These are phyloP conservation scores for Drosophila mauritiana DNA, from an alignment of 1,140 invertebrate species.

Conservation along the genomic window DNA sequence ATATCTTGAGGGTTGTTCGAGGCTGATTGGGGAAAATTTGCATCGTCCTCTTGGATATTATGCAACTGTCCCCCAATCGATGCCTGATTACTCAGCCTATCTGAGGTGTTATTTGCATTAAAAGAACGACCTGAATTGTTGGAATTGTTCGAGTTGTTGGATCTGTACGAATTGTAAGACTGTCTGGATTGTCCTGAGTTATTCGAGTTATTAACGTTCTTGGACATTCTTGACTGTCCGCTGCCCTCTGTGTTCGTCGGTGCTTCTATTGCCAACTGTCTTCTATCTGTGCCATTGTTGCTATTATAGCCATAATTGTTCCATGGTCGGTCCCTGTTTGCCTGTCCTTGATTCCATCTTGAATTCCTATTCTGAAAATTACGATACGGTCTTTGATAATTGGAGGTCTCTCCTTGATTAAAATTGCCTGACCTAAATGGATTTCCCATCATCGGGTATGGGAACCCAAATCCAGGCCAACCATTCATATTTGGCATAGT, in stretches of 20 bases:
- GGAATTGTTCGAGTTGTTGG: too few species aligned
- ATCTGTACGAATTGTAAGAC: neutral
- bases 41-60: too few species aligned
- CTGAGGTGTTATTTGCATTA: too few species aligned
- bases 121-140: too few species aligned
- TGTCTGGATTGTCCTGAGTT: neutral
- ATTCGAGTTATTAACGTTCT: neutral
- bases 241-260: neutral
- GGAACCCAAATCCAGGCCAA: constrained; percentile 1
- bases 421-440: neutral
- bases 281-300: neutral
- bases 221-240: constrained; percentile 1
- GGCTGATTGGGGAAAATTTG: too few species aligned
- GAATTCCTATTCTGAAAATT: neutral
- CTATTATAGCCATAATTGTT: neutral
- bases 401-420: neutral
- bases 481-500: neutral
- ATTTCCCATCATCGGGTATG: constrained; percentile 2
- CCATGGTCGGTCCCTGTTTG: neutral
- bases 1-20: too few species aligned
- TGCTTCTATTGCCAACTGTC: neutral
- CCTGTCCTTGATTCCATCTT: neutral
- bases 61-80: too few species aligned
- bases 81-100: too few species aligned
- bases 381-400: neutral